Evolutionary conservation across 1,140 invertebrate genomes (phyloP).

Genomic region (Microplitis demolitor): DNA sequence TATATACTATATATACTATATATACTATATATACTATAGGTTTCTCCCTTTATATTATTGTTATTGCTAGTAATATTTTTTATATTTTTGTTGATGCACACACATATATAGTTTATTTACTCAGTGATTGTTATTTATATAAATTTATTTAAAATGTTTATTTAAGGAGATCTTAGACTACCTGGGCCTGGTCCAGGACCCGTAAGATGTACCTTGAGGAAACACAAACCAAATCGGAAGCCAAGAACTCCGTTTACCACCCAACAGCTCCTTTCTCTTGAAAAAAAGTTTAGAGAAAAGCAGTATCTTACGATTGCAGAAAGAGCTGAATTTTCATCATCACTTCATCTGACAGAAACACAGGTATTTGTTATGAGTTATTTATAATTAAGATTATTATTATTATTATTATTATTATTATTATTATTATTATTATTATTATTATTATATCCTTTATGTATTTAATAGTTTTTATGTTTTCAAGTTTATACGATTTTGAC

Average conservation of each 20-base stretch:
- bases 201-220: slow-evolving; percentile 48
- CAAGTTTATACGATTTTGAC: neutral
- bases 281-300: slow-evolving; percentile 95
- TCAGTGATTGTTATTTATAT: no score
- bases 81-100: no score
- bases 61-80: neutral
- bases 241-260: slow-evolving; percentile 96
- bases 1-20: neutral
- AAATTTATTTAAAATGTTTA: slow-evolving; percentile 11
- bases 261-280: slow-evolving; percentile 89
- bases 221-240: slow-evolving; percentile 92
- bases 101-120: neutral
- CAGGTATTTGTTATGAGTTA: no score
- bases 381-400: neutral
- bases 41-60: neutral
- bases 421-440: no score
- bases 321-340: slow-evolving; percentile 94
- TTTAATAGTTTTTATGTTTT: no score
- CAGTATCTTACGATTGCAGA: slow-evolving; percentile 96
- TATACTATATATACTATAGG: no score
- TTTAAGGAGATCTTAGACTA: slow-evolving; percentile 52
- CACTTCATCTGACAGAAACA: slow-evolving; percentile 92
- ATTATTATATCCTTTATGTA: neutral
- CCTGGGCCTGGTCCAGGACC: slow-evolving; percentile 48
- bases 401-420: neutral